Evolutionary conservation across 2,113 vertebrate genomes (phyloP), one percentile per base, ranked within the genome.

Genomic region (Cephalophus harveyi): DNA sequence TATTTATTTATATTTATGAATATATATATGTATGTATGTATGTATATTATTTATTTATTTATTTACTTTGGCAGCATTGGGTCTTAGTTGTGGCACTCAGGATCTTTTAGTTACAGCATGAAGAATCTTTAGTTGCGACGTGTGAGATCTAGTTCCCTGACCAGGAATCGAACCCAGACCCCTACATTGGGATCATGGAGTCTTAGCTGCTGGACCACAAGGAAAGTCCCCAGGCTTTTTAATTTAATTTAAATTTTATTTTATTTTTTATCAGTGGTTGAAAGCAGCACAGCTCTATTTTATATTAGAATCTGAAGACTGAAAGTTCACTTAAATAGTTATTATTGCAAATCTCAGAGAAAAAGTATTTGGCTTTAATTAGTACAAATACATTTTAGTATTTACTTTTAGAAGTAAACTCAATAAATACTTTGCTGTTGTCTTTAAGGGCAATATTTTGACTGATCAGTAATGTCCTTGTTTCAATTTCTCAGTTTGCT

Each of bases 401-500:
- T 19, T 85, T 91, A 27, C 36, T 95, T 97, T 92, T 96, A 86
- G 55, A 85, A 86, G 27, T 79, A 88, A 90, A 95, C 25, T 33
- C 62, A 82, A 55, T n/a, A 54, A 15, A 40, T 40, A 40, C 3
- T 93, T 92, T 40, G 87, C 33, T 82, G 3, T 84, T 91, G 52
- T 76, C 84, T 96, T 94, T 71, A 36, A 92, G 30, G 81, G 30
- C 74, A 92, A n/a, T 95, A 78, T 86, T 97, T 95, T 92, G 89
- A 46, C 27, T 87, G 62, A 3, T 81, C 14, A 74, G 21, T 33
- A 55, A 78, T 19, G 33, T 78, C 43, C 64, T 8, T 62, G 40
- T 86, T 78, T 17, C 55, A 87, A 9, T 3, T 36, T 30, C 33
- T 60, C 81, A 87, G 21, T 85, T 28, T 71, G 74, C 52, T 67